Evolutionary conservation across 2,888 invertebrate species (phyloP), one percentile per base, ranked within the genome.

Genomic region (Pollenia angustigena): DNA sequence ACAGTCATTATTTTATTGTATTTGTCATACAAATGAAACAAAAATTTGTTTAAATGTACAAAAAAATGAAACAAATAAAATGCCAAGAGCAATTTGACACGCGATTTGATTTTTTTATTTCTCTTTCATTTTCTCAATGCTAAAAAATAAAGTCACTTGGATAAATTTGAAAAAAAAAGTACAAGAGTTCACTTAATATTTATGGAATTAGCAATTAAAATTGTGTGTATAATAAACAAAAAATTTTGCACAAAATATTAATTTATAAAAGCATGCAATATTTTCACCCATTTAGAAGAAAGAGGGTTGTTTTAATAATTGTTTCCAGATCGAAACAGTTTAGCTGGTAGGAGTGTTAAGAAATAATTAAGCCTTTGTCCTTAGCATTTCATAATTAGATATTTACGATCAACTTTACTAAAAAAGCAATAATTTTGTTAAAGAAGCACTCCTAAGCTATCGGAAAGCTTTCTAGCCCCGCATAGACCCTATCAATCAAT

Each of bases 31-130:
- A 32, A 6, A 32, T 32, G 6, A 32, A 32, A 32, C 32, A 32
- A 32, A 32, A 32, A 32, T 0, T 6, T 32, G 0, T 32, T 32
- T 6, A 32, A 32, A 32, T 32, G 32, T 32, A 54, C 32, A 23
- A 62, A 42, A n/a, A 52, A 16, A 23, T 58, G 23, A 60, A 60
- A 50, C 18, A 68, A 32, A 69, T 40, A 50, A 60, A 74, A 44
- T 71, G 52, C 44, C 12, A 71, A 80, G 16, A 48, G 74, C 71
- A 80, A 78, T 78, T 78, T 68, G 78, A 78, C 78, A 78, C 78
- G 78, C 78, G 66, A 78, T 78, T 54, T 64, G 44, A 54, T 54
- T 74, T 62, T 62, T 32, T 62, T 62, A 6, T 58, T 58, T 58
- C 40, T n/a, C 23, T 6, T 46, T 18, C 1, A 11, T 18, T 4